phyloP scores from a whole-genome alignment of 2,797 vertebrate genomes.

The Hippoglossus hippoglossus region DNA sequence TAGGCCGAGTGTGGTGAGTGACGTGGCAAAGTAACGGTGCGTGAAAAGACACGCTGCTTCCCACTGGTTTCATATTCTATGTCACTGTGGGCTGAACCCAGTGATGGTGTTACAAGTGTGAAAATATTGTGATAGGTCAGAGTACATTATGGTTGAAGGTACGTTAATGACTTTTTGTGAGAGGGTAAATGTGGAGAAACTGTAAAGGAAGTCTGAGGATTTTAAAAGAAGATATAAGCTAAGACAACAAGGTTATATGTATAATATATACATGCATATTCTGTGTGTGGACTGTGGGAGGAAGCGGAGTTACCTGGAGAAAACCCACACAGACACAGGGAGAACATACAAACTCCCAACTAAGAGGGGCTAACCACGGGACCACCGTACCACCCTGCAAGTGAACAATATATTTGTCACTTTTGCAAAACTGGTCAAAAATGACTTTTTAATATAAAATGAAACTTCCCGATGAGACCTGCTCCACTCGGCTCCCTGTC shows the following conservation, averaged over 20 bases:
- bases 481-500: neutral
- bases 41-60: conserved; percentile 58
- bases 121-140: conserved; percentile 36
- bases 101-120: conserved; percentile 21
- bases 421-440: too few relatives aligned
- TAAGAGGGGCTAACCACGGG: too few relatives aligned
- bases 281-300: too few relatives aligned
- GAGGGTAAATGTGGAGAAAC: neutral
- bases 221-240: neutral
- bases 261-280: neutral
- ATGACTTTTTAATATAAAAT: too few relatives aligned
- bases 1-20: conserved; percentile 50
- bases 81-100: conserved; percentile 32
- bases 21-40: conserved; percentile 57
- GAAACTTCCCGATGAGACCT: neutral
- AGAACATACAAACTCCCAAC: too few relatives aligned
- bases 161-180: neutral
- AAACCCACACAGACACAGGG: too few relatives aligned
- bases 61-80: conserved; percentile 44
- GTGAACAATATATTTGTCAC: too few relatives aligned
- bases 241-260: neutral
- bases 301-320: too few relatives aligned
- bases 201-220: neutral
- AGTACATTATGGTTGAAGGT: neutral
- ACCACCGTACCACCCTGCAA: too few relatives aligned